Evolutionary conservation across 2,888 invertebrate species (phyloP).

Genomic region (Galerucella calmariensis): DNA sequence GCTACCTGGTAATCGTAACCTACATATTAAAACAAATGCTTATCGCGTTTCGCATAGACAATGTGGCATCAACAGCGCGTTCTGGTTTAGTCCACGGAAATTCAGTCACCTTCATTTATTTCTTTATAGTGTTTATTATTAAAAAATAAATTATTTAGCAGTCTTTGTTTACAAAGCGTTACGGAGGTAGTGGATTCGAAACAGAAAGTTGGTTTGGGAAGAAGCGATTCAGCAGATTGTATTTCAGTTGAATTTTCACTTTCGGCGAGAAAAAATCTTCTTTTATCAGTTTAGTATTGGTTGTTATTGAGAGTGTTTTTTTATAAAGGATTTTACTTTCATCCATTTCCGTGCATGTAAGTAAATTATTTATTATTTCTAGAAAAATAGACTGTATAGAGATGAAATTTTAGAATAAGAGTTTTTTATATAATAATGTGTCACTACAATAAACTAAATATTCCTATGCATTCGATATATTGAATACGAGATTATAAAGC

Average conservation of each 20-base stretch:
- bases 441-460: too few relatives aligned
- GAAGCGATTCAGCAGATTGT: background rate
- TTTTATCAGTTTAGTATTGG: background rate
- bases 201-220: slow-evolving; percentile 21
- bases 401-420: too few relatives aligned
- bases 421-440: too few relatives aligned
- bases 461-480: too few relatives aligned
- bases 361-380: background rate
- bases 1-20: too few relatives aligned
- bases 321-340: background rate
- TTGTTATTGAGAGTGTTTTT: background rate
- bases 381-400: too few relatives aligned
- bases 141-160: slow-evolving; percentile 14
- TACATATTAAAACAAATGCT: too few relatives aligned
- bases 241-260: slow-evolving; percentile 15
- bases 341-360: background rate
- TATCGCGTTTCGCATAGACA: background rate
- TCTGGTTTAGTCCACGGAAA: background rate
- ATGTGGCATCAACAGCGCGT: slow-evolving; percentile 8
- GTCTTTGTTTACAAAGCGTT: slow-evolving; percentile 5
- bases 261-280: background rate
- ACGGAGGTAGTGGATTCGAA: slow-evolving; percentile 14
- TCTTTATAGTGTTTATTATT: slow-evolving; percentile 2
- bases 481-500: too few relatives aligned
- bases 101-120: slow-evolving; percentile 10